phyloP scores from a whole-genome alignment of 2,113 vertebrate species.

The Solenodon paradoxus region DNA sequence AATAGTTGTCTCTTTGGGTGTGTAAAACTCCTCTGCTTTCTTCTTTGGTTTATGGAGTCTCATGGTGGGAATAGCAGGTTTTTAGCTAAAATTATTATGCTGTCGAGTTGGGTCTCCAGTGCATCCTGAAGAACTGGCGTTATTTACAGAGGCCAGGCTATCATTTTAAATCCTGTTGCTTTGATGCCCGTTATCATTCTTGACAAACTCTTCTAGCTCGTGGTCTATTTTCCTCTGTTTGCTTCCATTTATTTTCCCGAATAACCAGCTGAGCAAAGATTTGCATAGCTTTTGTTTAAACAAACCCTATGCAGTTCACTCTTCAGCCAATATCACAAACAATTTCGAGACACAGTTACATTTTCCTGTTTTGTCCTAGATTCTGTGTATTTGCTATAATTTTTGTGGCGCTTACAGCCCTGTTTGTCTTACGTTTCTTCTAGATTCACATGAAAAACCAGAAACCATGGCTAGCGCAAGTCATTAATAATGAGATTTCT shows the following conservation, averaged over 20 bases:
- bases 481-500: slow-evolving; percentile 62
- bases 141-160: slow-evolving; percentile 75
- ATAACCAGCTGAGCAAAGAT: slow-evolving; percentile 72
- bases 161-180: slow-evolving; percentile 77
- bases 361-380: slow-evolving; percentile 40
- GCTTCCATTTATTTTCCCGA: slow-evolving; percentile 63
- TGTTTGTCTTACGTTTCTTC: slow-evolving; percentile 49
- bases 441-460: not conserved
- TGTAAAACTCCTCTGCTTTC: slow-evolving; percentile 33
- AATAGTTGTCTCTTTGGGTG: slow-evolving; percentile 25
- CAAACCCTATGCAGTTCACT: slow-evolving; percentile 37
- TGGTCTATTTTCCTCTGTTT: slow-evolving; percentile 69
- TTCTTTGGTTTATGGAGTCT: slow-evolving; percentile 45
- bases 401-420: not conserved
- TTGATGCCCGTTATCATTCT: slow-evolving; percentile 59
- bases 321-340: not conserved
- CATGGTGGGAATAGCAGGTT: slow-evolving; percentile 35
- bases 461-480: slow-evolving; percentile 28
- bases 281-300: slow-evolving; percentile 71
- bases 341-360: not conserved
- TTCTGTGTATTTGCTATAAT: slow-evolving; percentile 27
- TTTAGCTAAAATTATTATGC: slow-evolving; percentile 64
- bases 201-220: slow-evolving; percentile 74
- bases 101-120: slow-evolving; percentile 40
- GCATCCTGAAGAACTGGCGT: slow-evolving; percentile 65